phyloP scores from a whole-genome alignment of 2,113 vertebrate species.

The Chaetops frenatus region DNA sequence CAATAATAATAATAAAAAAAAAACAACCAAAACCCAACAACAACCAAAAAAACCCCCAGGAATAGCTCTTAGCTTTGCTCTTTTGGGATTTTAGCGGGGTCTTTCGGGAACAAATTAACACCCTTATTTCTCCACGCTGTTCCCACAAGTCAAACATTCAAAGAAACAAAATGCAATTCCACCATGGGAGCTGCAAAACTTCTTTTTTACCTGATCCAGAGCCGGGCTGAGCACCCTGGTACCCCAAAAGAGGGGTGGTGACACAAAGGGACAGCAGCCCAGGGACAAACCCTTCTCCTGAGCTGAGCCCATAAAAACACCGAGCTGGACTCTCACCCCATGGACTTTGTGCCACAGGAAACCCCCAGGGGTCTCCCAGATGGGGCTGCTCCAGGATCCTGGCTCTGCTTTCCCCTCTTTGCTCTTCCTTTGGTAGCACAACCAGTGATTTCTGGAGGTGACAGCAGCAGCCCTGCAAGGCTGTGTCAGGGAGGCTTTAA shows the following conservation, averaged over 20 bases:
- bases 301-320: background rate
- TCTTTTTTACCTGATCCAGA: background rate
- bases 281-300: background rate
- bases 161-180: background rate
- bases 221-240: background rate
- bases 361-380: background rate
- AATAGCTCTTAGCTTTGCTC: background rate
- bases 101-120: background rate
- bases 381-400: background rate
- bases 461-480: background rate
- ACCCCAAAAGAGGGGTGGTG: background rate
- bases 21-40: too few relatives aligned
- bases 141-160: background rate
- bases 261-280: background rate
- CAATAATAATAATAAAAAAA: too few relatives aligned
- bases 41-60: too few relatives aligned
- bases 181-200: background rate
- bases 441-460: background rate
- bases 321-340: background rate
- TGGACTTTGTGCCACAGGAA: background rate
- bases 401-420: background rate
- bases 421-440: background rate
- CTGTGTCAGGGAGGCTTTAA: background rate
- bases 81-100: accelerated
- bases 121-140: background rate